Evolutionary conservation across 2,113 vertebrate species (phyloP).

Genomic region (Sorex fumeus): DNA sequence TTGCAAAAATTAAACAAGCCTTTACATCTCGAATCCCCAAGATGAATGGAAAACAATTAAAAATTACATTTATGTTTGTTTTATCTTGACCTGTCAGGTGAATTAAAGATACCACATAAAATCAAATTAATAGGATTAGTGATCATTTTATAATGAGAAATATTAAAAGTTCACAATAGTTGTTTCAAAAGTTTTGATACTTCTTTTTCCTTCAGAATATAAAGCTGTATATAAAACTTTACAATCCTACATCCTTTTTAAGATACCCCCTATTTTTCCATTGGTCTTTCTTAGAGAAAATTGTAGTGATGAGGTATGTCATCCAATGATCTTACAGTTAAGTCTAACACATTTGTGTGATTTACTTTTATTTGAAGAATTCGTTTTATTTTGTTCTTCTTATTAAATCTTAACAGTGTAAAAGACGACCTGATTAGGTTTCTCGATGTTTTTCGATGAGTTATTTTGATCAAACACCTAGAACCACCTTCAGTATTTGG

Average conservation of each 20-base stretch:
- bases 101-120: constrained; percentile 11
- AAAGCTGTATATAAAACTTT: background rate
- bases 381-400: background rate
- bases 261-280: background rate
- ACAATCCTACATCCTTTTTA: background rate
- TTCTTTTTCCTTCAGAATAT: background rate
- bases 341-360: background rate
- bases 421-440: constrained; percentile 22
- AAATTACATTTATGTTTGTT: constrained; percentile 17
- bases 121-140: background rate
- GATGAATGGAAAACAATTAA: background rate
- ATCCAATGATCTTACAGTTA: background rate
- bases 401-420: background rate
- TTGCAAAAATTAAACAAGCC: background rate
- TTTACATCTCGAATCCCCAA: background rate
- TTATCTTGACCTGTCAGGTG: constrained; percentile 36
- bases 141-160: constrained; percentile 16
- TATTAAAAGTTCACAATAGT: constrained; percentile 14
- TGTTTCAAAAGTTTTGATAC: constrained; percentile 31
- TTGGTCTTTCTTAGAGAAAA: constrained; percentile 49
- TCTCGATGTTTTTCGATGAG: background rate
- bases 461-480: constrained; percentile 24
- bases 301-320: background rate
- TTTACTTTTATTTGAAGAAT: background rate
- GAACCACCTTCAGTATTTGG: constrained; percentile 38